Conservation (phyloP, 2,888 invertebrate genomes). For the Drosophila fulvimacula region DNA sequence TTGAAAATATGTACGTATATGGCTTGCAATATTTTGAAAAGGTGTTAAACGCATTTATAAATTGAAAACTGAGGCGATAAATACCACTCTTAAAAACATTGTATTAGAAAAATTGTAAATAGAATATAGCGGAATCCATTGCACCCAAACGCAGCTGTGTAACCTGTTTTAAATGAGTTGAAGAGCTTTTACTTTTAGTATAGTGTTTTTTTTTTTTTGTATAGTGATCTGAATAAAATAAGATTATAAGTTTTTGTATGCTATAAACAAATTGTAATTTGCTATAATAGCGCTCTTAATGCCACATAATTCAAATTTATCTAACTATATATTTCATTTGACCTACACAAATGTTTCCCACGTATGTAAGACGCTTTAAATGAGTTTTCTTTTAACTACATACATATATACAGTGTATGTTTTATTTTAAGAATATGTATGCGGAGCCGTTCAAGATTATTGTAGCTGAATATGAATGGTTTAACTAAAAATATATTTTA, state of each 20-base stretch:
- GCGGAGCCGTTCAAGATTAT: constrained; percentile 7
- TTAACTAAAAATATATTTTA: constrained; percentile 1
- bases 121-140: neutral
- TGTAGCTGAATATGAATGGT: constrained; percentile 23
- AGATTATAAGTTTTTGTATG: neutral
- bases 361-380: neutral
- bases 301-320: constrained; percentile 7
- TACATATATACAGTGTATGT: constrained; percentile 10
- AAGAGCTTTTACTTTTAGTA: neutral
- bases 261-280: neutral
- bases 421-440: neutral
- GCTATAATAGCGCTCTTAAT: neutral
- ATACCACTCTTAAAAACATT: neutral
- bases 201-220: too few relatives aligned
- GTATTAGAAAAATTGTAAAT: neutral
- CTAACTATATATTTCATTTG: constrained; percentile 38
- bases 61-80: too few relatives aligned
- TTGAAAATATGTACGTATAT: neutral
- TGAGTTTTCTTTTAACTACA: constrained; percentile 11
- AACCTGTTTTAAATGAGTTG: neutral
- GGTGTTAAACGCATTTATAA: neutral
- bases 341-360: constrained; percentile 5
- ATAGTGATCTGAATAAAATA: neutral
- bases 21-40: neutral
- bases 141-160: neutral